phyloP scores from a whole-genome alignment of 2,888 invertebrate genomes.

The Noctua fimbriata region DNA sequence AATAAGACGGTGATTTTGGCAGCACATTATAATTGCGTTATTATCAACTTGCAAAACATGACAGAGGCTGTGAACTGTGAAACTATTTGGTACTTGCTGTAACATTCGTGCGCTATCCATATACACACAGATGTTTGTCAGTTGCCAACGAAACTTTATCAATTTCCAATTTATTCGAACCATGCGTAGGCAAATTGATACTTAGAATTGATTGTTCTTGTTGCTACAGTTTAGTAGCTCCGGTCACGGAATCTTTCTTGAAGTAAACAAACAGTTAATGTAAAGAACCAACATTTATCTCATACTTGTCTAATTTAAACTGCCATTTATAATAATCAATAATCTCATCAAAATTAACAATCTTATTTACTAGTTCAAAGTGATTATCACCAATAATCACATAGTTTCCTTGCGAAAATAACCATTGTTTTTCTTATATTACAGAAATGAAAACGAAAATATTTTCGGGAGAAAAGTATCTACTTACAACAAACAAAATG shows the following conservation, averaged over 20 bases:
- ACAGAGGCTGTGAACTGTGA: background rate
- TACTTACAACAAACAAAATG: background rate
- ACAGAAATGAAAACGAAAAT: background rate
- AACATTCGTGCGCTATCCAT: slow-evolving; percentile 1
- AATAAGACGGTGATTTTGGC: background rate
- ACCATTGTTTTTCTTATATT: background rate
- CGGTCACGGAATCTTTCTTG: slow-evolving; percentile 8
- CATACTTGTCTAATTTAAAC: background rate
- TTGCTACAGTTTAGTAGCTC: slow-evolving; percentile 18
- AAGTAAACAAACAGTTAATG: background rate
- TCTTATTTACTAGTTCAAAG: background rate
- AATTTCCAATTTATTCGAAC: slow-evolving; percentile 28
- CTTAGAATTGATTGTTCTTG: slow-evolving; percentile 9
- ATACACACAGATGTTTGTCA: slow-evolving; percentile 7
- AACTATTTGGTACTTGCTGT: background rate
- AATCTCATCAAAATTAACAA: background rate
- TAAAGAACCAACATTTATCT: background rate
- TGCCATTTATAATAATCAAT: background rate
- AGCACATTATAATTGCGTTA: background rate
- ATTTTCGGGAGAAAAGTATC: slow-evolving; percentile 2
- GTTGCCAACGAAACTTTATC: slow-evolving; percentile 28
- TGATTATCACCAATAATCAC: background rate
- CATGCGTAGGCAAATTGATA: slow-evolving; percentile 32
- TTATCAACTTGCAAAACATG: slow-evolving; percentile 3
- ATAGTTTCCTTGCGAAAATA: background rate